Evolutionary conservation across 2,888 invertebrate genomes (phyloP).

Genomic region (Volucella inanis): DNA sequence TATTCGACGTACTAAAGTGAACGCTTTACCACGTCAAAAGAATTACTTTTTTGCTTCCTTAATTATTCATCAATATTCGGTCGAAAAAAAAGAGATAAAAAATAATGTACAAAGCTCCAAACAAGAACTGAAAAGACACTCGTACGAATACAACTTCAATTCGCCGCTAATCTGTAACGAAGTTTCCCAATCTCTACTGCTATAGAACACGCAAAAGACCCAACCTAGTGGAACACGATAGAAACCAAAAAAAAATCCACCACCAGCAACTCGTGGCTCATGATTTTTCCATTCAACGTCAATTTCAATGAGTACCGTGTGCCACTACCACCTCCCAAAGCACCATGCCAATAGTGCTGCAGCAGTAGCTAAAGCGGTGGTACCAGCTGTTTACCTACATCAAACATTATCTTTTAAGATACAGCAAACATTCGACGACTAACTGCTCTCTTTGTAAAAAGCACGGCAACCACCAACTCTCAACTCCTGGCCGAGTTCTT

Average conservation of each 20-base stretch:
- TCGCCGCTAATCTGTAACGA: constrained; percentile 39
- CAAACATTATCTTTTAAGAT: constrained; percentile 58
- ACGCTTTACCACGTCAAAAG: constrained; percentile 62
- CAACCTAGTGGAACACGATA: constrained; percentile 2
- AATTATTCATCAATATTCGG: constrained; percentile 42
- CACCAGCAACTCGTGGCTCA: constrained; percentile 22
- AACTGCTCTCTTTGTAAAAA: constrained; percentile 62
- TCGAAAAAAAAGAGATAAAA: constrained; percentile 8
- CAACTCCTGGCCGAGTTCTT: constrained; percentile 64
- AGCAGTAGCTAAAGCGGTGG: constrained; percentile 51
- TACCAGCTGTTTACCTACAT: constrained; percentile 64
- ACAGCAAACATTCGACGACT: constrained; percentile 52
- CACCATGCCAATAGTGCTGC: constrained; percentile 19
- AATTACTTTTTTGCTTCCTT: constrained; percentile 50
- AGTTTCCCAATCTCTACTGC: constrained; percentile 41
- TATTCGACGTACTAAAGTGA: constrained; percentile 42
- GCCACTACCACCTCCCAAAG: constrained; percentile 32
- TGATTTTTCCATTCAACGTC: constrained; percentile 62
- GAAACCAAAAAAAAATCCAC: not conserved
- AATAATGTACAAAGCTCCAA: constrained; percentile 59
- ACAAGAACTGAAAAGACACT: constrained; percentile 36
- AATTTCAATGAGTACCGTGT: constrained; percentile 48
- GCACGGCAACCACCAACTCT: constrained; percentile 7
- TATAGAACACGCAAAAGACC: constrained; percentile 46
- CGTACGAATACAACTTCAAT: constrained; percentile 12